These are phyloP conservation scores for Asobara japonica DNA, from an alignment of 1,140 invertebrate species.

Conservation along the genomic window DNA sequence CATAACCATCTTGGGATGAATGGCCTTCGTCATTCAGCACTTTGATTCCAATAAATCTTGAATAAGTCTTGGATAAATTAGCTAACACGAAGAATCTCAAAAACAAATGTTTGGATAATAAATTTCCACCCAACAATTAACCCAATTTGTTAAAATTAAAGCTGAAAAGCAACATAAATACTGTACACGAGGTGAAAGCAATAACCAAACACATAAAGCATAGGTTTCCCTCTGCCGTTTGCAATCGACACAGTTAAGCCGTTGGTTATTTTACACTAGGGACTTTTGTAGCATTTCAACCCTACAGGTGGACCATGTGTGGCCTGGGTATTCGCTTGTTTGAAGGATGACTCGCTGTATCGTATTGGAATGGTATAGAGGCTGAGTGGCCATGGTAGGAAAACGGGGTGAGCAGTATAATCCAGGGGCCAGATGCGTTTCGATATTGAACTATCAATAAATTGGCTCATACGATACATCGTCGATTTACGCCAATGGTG, in stretches of 20 bases:
- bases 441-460: constrained; percentile 12
- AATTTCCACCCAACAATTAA: neutral
- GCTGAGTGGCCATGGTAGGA: neutral
- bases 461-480: neutral
- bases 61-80: neutral
- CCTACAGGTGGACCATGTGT: constrained; percentile 9
- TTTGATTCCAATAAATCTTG: neutral
- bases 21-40: too few relatives aligned
- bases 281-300: constrained; percentile 13
- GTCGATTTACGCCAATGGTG: neutral
- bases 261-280: constrained; percentile 3
- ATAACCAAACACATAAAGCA: constrained; percentile 16
- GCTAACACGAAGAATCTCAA: neutral
- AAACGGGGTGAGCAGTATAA: constrained; percentile 13
- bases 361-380: constrained; percentile 8
- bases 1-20: too few relatives aligned
- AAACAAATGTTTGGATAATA: neutral
- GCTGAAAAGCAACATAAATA: neutral
- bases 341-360: constrained; percentile 8
- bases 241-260: neutral
- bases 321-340: neutral
- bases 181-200: neutral
- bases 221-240: neutral
- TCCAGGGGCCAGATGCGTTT: constrained; percentile 7
- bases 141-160: constrained; percentile 6